A percentile compares a stretch with the other conserved stretches of the same genome.
Evolutionary conservation across 1,140 invertebrate genomes (phyloP).

Genomic region (Zaprionus tsacasi): DNA sequence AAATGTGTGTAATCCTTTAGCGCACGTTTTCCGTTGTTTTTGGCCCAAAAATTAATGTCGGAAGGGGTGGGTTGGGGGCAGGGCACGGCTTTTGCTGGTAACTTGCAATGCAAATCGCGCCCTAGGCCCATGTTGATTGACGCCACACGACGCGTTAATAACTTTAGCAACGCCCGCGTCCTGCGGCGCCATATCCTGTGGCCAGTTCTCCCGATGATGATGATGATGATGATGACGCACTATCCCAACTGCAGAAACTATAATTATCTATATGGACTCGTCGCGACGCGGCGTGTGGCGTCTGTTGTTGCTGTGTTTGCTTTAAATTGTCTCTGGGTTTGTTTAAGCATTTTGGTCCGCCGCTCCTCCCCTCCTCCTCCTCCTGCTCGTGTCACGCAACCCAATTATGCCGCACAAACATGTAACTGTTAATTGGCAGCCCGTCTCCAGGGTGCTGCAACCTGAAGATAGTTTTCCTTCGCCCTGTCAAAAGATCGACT

Average conservation of each 20-base stretch:
- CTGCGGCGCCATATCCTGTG: slow-evolving; percentile 70
- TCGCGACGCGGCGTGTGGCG: background rate
- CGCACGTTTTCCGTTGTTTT: slow-evolving; percentile 71
- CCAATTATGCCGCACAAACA: slow-evolving; percentile 79
- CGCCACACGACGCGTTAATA: slow-evolving; percentile 80
- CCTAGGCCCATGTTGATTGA: slow-evolving; percentile 69
- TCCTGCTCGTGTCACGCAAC: slow-evolving; percentile 65
- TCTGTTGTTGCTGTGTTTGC: slow-evolving; percentile 48
- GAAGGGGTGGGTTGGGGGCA: slow-evolving; percentile 2
- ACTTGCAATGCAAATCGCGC: slow-evolving; percentile 66
- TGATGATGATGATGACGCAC: slow-evolving; percentile 68
- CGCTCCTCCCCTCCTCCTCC: background rate
- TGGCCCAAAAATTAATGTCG: slow-evolving; percentile 61
- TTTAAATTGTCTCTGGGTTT: slow-evolving; percentile 57
- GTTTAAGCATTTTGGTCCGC: slow-evolving; percentile 32
- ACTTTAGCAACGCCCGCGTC: slow-evolving; percentile 79
- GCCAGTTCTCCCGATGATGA: slow-evolving; percentile 18
- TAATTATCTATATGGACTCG: slow-evolving; percentile 64
- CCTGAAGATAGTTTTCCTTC: slow-evolving; percentile 54
- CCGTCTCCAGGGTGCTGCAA: slow-evolving; percentile 75
- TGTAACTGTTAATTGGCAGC: slow-evolving; percentile 81
- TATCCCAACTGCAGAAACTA: slow-evolving; percentile 40
- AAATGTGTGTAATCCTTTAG: slow-evolving; percentile 43
- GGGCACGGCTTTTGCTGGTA: slow-evolving; percentile 8
- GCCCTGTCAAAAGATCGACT: slow-evolving; percentile 28